Evolutionary conservation across 2,113 vertebrate genomes (phyloP).

Genomic region (Noturus placidus): DNA sequence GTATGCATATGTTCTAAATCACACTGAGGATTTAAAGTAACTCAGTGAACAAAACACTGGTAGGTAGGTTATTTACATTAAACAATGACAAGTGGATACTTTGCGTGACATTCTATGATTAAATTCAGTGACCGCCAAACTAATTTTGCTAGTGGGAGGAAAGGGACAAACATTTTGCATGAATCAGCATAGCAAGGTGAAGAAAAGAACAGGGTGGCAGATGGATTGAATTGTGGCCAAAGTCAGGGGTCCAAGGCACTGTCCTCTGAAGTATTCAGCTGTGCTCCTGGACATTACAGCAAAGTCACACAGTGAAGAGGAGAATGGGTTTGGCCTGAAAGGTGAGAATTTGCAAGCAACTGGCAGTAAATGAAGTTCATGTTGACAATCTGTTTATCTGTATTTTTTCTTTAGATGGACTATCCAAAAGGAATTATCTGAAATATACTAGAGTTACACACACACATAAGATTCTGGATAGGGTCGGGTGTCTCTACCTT

Average conservation of each 20-base stretch:
- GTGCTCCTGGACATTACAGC: constrained; percentile 44
- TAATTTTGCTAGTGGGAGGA: constrained; percentile 44
- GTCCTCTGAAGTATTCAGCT: constrained; percentile 47
- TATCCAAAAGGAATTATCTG: neutral
- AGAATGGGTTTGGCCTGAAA: constrained; percentile 29
- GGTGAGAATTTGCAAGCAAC: neutral
- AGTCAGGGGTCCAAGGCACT: constrained; percentile 47
- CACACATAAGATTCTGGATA: neutral
- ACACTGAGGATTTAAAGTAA: constrained; percentile 36
- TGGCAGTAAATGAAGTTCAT: constrained; percentile 9
- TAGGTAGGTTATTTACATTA: constrained; percentile 52
- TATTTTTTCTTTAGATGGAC: neutral
- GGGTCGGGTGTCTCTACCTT: neutral
- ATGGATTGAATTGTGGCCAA: constrained; percentile 53
- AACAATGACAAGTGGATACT: constrained; percentile 44
- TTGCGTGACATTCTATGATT: constrained; percentile 37
- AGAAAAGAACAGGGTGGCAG: constrained; percentile 49
- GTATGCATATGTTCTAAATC: constrained; percentile 45
- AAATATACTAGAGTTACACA: neutral
- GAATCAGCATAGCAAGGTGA: constrained; percentile 51
- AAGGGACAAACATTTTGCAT: constrained; percentile 46
- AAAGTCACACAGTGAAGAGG: constrained; percentile 44
- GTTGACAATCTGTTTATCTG: neutral
- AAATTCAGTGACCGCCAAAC: constrained; percentile 56
- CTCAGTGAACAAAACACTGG: neutral